Conservation (phyloP, 2,113 vertebrate genomes). For the Gracilinanus agilis region DNA sequence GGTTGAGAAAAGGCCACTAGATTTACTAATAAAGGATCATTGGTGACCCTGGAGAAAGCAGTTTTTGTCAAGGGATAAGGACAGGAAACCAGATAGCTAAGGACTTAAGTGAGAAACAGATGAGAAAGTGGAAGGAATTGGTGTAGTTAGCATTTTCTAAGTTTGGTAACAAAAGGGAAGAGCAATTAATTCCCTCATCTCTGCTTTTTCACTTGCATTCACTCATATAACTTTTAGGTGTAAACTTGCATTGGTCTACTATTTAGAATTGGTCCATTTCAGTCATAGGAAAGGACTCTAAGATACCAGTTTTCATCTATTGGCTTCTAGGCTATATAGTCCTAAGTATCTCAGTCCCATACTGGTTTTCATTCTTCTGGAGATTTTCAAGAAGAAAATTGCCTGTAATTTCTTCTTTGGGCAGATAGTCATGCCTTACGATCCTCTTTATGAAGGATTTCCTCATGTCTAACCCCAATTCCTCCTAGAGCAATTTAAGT, state of each 20-base stretch:
- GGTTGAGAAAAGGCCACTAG: neutral
- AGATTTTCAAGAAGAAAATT: constrained; percentile 42
- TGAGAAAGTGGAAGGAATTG: neutral
- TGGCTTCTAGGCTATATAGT: constrained; percentile 1
- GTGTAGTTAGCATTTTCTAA: neutral
- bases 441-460: constrained; percentile 4
- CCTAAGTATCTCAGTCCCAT: constrained; percentile 6
- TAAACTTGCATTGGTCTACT: neutral
- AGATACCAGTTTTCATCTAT: neutral
- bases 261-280: neutral
- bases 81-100: neutral
- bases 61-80: neutral
- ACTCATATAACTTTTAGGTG: neutral
- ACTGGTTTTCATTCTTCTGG: neutral
- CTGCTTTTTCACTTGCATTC: neutral
- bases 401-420: neutral
- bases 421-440: neutral
- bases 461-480: neutral
- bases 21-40: neutral
- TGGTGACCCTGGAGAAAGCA: neutral
- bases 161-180: neutral
- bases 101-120: neutral
- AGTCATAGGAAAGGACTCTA: neutral
- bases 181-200: neutral
- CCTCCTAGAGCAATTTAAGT: constrained; percentile 4